Base-by-base conservation (phyloP, 2,888 invertebrate genomes). In the Campoletis raptor region DNA sequence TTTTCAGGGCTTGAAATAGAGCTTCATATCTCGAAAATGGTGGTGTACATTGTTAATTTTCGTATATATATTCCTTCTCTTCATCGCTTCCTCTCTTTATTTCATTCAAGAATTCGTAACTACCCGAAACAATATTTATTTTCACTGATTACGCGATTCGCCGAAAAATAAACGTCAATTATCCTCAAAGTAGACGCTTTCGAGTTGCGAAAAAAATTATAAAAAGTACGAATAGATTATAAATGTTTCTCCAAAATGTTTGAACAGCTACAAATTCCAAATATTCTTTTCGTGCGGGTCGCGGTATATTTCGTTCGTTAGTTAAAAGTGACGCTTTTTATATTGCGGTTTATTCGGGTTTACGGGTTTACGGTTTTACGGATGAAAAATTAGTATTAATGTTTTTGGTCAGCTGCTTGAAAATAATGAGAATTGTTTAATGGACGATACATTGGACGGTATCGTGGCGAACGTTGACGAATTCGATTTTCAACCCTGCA, bases 401-500 rank as follows among this genome's bases (percentile, higher is more conserved):
- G 30, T 36, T 52, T 61, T 77, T 64, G 30, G 45, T 77, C 21
- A 40, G 7, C 48, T 36, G 64, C 36, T 36, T 48, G 45, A 48
- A 77, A 57, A 79, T 57, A 45, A 79, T 70, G 37, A 57, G 6
- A 36, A 45, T 80, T 61, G 45, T 72, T 72, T 67, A 67, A 80
- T 54, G 36, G 57, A 64, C 72, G 61, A 61, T 79, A 45, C 36
- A 70, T 10, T n/a, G 36, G n/a, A 42, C 42, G 79, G 54, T 57
- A 79, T 57, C 40, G 57, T 21, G 66, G 15, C 21, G 42, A 69
- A n/a, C 42, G 69, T 57, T 78, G 69, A 79, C 42, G 45, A 79
- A 79, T 79, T 70, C 70, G 69, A 79, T 79, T 69, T 79, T 69
- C 67, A 40, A 78, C 40, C 40, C 67, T 42, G 78, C 52, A 67